These are phyloP conservation scores for Romanomermis culicivorax DNA, from an alignment of 2,888 invertebrate species.

Conservation along the genomic window DNA sequence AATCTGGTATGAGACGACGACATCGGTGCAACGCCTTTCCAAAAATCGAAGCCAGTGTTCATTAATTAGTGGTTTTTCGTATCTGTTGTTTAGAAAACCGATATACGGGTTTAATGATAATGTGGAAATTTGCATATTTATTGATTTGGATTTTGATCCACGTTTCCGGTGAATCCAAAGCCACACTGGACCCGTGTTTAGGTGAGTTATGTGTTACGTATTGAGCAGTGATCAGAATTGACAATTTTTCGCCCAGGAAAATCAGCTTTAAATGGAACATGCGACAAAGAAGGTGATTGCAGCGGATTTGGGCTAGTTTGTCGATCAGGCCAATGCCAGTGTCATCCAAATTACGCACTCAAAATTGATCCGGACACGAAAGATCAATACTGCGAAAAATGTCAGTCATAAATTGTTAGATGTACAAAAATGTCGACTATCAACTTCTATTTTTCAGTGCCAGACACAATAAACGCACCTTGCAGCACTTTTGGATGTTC, in stretches of 20 bases:
- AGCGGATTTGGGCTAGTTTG: not conserved
- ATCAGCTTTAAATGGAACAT: not conserved
- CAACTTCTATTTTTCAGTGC: conserved; percentile 6
- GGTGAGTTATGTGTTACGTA: not conserved
- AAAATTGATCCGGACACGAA: not conserved
- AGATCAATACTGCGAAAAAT: not conserved
- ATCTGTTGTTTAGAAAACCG: too few relatives aligned
- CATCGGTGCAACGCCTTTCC: too few relatives aligned
- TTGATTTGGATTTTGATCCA: too few relatives aligned
- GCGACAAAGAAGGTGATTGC: not conserved
- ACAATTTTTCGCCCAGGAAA: not conserved
- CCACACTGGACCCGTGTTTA: not conserved
- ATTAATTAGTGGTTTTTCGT: too few relatives aligned
- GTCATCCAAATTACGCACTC: not conserved
- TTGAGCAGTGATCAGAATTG: not conserved
- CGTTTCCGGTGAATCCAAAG: too few relatives aligned
- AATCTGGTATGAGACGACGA: too few relatives aligned
- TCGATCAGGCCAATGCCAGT: not conserved
- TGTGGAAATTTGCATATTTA: too few relatives aligned
- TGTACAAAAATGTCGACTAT: not conserved
- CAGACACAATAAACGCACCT: conserved; percentile 1
- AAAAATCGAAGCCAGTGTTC: too few relatives aligned
- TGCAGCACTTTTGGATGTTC: not conserved
- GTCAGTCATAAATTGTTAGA: not conserved
- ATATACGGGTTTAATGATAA: too few relatives aligned